Evolutionary conservation across 2,113 vertebrate genomes (phyloP), one percentile per base, ranked within the genome.

Genomic region (Pipra filicauda): DNA sequence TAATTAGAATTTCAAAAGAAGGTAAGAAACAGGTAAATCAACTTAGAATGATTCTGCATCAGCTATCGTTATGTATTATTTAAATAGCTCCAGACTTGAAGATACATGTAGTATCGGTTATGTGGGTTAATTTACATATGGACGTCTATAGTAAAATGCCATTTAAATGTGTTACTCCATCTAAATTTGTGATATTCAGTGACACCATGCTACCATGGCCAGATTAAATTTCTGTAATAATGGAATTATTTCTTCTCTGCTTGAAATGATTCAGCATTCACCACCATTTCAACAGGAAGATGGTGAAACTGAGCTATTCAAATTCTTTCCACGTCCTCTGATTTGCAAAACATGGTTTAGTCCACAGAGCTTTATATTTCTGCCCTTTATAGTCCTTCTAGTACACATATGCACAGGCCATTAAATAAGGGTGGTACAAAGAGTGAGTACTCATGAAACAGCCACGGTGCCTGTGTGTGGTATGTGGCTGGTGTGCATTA

Each of bases 1-100:
- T 24, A 72, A 94, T 96, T 95, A 91, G 72, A 92, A 94, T 94
- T 92, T 95, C 87, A 93, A 88, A 95, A 95, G 86, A 84, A 69
- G 51, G 16, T 2, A 70, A 72, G 41, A 94, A 95, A 71, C 84
- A 75, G 85, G 81, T 93, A 96, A 85, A 95, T 94, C 94, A 79
- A 11, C 93, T 93, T 59, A 43, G 66, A 91, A 88, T 51, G 16
- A 54, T 54, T 88, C 87, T 73, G 23, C 62, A 85, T 79, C 58
- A 88, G 30, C 66, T 79, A 43, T 96, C 0, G 0, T 70, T 82
- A 62, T 35, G 24, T 72, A 43, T 72, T 93, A 93, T 93, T 93
- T 88, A 82, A 85, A 91, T 82, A 79, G 26, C 33, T 95, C 46
- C 67, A 91, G 52, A 89, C 93, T 81, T 93, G 93, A 96, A 85